These are phyloP conservation scores for Tiliacea citrago DNA, from an alignment of 2,888 invertebrate genomes.

Conservation along the genomic window DNA sequence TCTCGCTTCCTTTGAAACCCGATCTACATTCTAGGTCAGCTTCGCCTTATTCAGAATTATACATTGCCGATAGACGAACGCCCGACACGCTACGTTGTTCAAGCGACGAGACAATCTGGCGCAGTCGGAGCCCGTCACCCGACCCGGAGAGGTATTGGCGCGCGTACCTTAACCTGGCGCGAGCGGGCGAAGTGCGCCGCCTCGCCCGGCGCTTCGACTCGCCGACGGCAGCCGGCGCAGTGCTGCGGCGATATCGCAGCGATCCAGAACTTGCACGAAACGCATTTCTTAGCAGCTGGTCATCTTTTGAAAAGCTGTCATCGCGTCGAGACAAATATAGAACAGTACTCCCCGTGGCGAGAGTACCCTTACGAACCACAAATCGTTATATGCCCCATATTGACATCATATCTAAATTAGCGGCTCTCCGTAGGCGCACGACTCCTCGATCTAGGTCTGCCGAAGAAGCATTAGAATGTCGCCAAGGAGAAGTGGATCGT, in stretches of 20 bases:
- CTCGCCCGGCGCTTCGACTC: constrained; percentile 95
- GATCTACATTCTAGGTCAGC: constrained; percentile 87
- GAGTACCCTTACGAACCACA: constrained; percentile 91
- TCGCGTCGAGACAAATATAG: constrained; percentile 76
- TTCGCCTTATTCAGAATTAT: constrained; percentile 89
- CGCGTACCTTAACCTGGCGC: constrained; percentile 93
- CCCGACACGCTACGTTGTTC: constrained; percentile 90
- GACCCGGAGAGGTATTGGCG: constrained; percentile 93
- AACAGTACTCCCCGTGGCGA: constrained; percentile 92
- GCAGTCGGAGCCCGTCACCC: constrained; percentile 94
- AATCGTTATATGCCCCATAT: constrained; percentile 97
- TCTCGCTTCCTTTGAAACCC: constrained; percentile 88
- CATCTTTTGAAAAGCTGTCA: constrained; percentile 84
- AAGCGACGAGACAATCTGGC: constrained; percentile 92
- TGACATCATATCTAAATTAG: constrained; percentile 97
- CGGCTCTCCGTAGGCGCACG: constrained; percentile 90
- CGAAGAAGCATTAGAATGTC: constrained; percentile 88
- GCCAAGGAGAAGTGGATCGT: constrained; percentile 93
- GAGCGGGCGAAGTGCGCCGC: constrained; percentile 94
- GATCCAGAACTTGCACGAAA: constrained; percentile 94
- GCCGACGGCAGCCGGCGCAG: constrained; percentile 88
- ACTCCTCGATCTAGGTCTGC: constrained; percentile 88
- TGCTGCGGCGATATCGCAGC: constrained; percentile 93
- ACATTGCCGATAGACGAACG: constrained; percentile 85
- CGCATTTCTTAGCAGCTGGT: constrained; percentile 87